Evolutionary conservation across 1,140 invertebrate species (phyloP).

Genomic region (Brachionus plicatilis): DNA sequence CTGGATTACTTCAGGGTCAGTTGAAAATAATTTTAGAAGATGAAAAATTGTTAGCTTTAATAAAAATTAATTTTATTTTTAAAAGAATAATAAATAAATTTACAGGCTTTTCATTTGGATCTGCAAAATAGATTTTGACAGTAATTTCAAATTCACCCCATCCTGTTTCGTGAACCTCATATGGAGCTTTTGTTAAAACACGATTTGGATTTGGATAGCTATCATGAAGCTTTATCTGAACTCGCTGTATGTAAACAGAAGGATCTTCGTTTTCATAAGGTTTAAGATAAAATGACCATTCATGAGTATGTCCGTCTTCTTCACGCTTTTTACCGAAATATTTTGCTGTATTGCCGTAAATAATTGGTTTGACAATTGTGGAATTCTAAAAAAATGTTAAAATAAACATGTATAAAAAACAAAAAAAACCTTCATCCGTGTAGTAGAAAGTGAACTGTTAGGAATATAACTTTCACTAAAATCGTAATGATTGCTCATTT

Average conservation of each 20-base stretch:
- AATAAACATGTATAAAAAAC: too few species aligned
- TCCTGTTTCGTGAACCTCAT: slow-evolving; percentile 94
- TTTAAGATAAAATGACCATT: slow-evolving; percentile 96
- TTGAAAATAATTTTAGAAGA: slow-evolving; percentile 37
- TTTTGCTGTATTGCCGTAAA: slow-evolving; percentile 90
- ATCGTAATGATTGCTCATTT: too few species aligned
- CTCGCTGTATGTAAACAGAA: slow-evolving; percentile 88
- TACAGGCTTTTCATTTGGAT: slow-evolving; percentile 58
- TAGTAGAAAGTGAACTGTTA: neutral
- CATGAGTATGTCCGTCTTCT: slow-evolving; percentile 95
- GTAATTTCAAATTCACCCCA: slow-evolving; percentile 99
- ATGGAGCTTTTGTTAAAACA: slow-evolving; percentile 84
- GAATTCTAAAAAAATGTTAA: slow-evolving; percentile 63
- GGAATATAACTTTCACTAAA: too few species aligned
- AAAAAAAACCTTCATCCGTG: neutral
- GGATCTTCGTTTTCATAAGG: slow-evolving; percentile 80
- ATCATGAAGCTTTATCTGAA: slow-evolving; percentile 94
- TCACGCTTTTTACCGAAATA: slow-evolving; percentile 96
- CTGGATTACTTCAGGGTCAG: neutral
- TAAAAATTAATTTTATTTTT: neutral
- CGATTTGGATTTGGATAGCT: slow-evolving; percentile 91
- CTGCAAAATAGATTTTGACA: slow-evolving; percentile 95
- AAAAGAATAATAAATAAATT: neutral
- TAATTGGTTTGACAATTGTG: slow-evolving; percentile 86
- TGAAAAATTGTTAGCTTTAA: slow-evolving; percentile 37